phyloP scores from a whole-genome alignment of 2,113 vertebrate species.

The Vulpes vulpes region DNA sequence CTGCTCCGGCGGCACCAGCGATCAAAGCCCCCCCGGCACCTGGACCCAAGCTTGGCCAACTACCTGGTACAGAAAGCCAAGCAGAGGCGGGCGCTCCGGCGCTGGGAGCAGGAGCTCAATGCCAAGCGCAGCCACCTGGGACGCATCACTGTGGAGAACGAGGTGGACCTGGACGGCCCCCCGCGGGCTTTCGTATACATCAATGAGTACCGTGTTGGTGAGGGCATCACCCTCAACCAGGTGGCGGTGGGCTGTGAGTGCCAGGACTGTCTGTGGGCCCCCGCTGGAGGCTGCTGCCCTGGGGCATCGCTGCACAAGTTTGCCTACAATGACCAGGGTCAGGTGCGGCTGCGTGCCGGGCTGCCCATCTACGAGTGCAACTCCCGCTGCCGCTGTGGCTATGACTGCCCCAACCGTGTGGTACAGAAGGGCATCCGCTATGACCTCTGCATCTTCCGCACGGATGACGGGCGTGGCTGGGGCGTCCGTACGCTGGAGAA shows the following conservation, averaged over 20 bases:
- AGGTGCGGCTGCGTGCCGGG: constrained; percentile 91
- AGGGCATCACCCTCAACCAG: constrained; percentile 89
- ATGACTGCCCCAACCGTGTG: constrained; percentile 94
- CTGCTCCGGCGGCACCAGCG: constrained; percentile 82
- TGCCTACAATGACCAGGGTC: constrained; percentile 93
- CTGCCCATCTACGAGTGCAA: constrained; percentile 96
- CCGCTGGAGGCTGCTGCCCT: constrained; percentile 91
- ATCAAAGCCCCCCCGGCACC: constrained; percentile 83
- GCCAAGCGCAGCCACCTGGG: constrained; percentile 91
- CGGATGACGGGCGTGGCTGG: constrained; percentile 94
- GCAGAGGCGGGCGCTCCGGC: constrained; percentile 87
- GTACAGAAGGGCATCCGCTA: constrained; percentile 95
- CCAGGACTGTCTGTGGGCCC: constrained; percentile 89
- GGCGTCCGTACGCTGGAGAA: constrained; percentile 94
- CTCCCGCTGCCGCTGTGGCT: constrained; percentile 91
- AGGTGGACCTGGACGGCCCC: constrained; percentile 94
- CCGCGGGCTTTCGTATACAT: constrained; percentile 94
- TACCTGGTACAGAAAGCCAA: constrained; percentile 91
- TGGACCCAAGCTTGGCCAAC: constrained; percentile 87
- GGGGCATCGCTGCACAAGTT: constrained; percentile 91
- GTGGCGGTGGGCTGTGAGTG: constrained; percentile 93
- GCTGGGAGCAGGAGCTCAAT: constrained; percentile 93
- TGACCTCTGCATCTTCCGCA: constrained; percentile 96
- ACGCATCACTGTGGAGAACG: constrained; percentile 92
- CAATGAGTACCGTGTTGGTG: constrained; percentile 93